Conservation (phyloP, 2,888 invertebrate species). For the Dynastes grantii region DNA sequence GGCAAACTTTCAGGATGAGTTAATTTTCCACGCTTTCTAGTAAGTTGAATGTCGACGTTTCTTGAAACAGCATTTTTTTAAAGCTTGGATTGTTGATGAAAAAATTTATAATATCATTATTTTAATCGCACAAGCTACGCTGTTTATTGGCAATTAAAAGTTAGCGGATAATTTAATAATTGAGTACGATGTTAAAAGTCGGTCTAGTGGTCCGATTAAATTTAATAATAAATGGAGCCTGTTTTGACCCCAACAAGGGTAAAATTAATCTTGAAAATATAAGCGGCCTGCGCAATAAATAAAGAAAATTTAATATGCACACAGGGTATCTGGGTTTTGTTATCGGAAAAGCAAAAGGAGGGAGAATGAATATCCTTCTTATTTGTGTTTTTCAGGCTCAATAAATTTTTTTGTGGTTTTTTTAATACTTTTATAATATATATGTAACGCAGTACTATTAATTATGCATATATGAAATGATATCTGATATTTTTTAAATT, state of each 20-base stretch:
- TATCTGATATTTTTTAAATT: no score
- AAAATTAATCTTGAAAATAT: constrained; percentile 43
- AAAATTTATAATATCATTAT: not conserved
- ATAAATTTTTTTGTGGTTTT: not conserved
- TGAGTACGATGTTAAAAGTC: constrained; percentile 33
- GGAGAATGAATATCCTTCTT: no score
- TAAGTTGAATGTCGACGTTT: no score
- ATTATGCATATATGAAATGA: no score
- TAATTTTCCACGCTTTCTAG: no score
- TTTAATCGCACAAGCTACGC: not conserved
- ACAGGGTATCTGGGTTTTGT: not conserved
- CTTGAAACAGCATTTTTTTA: no score
- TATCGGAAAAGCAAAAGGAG: not conserved
- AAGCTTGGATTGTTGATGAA: no score
- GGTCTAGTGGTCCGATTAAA: constrained; percentile 37
- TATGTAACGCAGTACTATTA: no score
- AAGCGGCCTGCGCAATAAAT: constrained; percentile 15
- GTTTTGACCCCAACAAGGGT: constrained; percentile 36
- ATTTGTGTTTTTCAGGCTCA: no score
- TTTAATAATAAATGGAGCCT: constrained; percentile 43
- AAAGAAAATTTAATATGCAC: constrained; percentile 28
- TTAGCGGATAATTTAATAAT: constrained; percentile 38
- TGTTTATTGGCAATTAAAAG: constrained; percentile 40
- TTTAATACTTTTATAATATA: not conserved
- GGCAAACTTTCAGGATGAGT: no score